phyloP scores from a whole-genome alignment of 2,113 vertebrate genomes.

The Seriola dumerili region DNA sequence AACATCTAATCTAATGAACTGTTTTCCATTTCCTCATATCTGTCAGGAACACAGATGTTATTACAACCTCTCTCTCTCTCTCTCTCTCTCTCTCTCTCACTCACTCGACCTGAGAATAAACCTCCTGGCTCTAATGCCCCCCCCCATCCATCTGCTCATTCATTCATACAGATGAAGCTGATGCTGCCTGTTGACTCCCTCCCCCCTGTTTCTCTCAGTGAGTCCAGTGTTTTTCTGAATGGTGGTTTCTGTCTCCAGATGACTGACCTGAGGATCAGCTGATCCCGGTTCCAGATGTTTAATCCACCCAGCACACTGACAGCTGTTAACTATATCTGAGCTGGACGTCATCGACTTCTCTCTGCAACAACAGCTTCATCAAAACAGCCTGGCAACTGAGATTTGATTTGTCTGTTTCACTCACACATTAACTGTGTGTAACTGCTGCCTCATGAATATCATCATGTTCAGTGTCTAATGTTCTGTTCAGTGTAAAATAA shows the following conservation, averaged over 20 bases:
- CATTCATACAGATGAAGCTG: constrained; percentile 64
- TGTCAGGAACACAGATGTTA: too few species aligned
- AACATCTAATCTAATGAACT: too few species aligned
- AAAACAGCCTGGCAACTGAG: not conserved
- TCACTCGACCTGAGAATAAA: too few species aligned
- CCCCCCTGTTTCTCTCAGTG: not conserved
- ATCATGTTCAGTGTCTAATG: too few species aligned
- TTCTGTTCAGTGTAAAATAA: too few species aligned
- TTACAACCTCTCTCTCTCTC: too few species aligned
- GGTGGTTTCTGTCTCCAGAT: constrained; percentile 21
- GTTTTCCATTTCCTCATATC: too few species aligned
- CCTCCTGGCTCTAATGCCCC: too few species aligned
- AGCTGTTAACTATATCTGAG: constrained; percentile 36
- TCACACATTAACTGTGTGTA: not conserved
- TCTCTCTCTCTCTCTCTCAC: too few species aligned
- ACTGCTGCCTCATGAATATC: too few species aligned
- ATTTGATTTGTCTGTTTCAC: not conserved
- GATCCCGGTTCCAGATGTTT: constrained; percentile 63
- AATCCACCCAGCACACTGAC: constrained; percentile 58
- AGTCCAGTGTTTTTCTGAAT: constrained; percentile 50
- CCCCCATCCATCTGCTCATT: constrained; percentile 20
- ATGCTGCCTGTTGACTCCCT: constrained; percentile 4
- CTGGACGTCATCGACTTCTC: not conserved
- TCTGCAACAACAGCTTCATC: not conserved
- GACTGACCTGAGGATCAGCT: constrained; percentile 49